phyloP scores from a whole-genome alignment of 2,797 vertebrate genomes.

The Chiloscyllium punctatum region DNA sequence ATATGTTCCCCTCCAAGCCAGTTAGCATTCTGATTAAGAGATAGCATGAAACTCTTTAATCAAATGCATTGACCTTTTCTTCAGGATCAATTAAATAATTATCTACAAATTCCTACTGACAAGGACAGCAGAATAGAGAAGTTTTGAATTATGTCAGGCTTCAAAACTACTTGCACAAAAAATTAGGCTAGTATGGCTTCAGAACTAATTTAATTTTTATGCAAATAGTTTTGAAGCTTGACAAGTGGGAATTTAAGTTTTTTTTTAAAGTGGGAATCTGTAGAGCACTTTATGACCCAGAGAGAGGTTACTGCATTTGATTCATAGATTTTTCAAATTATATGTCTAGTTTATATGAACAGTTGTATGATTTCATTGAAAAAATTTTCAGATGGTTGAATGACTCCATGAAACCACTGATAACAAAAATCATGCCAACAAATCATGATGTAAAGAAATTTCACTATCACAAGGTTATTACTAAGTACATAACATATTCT shows the following conservation, averaged over 20 bases:
- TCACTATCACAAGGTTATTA: neutral
- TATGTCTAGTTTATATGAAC: neutral
- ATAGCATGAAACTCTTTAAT: neutral
- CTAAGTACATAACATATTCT: neutral
- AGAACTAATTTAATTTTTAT: neutral
- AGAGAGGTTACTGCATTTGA: neutral
- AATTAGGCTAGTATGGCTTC: neutral
- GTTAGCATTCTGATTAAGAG: no score
- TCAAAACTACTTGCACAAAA: no score
- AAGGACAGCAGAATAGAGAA: no score
- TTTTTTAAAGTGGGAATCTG: neutral
- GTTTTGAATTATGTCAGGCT: no score
- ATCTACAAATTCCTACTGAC: no score
- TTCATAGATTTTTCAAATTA: neutral
- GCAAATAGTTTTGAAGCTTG: no score
- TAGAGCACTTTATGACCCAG: neutral
- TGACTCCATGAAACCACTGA: neutral
- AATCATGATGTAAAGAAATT: conserved; percentile 18
- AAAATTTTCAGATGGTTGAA: neutral
- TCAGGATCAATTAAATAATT: no score
- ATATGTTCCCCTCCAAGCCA: no score
- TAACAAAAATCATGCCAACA: neutral
- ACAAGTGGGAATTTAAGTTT: neutral
- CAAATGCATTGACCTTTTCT: no score
- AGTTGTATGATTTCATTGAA: neutral